A percentile compares a stretch with the other conserved stretches of the same genome.
phyloP scores from a whole-genome alignment of 1,140 invertebrate genomes.

The Drosophila nigromelanica region DNA sequence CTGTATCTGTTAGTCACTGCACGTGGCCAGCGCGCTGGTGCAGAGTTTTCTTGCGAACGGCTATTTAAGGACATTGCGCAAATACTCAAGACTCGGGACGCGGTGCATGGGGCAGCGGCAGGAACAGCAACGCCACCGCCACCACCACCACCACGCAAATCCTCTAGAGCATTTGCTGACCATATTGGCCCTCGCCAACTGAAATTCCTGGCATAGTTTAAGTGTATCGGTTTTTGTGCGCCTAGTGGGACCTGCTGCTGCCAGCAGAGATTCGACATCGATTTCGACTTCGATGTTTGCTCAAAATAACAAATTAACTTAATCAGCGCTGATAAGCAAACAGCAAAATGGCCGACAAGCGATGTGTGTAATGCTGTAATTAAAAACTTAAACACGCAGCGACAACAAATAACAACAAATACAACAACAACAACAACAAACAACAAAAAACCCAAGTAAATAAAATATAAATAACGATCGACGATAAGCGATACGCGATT shows the following conservation, averaged over 20 bases:
- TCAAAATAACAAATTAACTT: conserved; percentile 70
- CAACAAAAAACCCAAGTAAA: neutral
- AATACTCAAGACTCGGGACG: conserved; percentile 51
- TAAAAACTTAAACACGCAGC: conserved; percentile 68
- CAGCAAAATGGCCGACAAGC: conserved; percentile 38
- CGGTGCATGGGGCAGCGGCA: neutral
- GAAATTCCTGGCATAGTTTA: conserved; percentile 78
- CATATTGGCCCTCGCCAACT: conserved; percentile 67
- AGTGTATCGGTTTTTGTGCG: conserved; percentile 74
- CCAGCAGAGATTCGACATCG: conserved; percentile 4
- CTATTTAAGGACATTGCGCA: conserved; percentile 79
- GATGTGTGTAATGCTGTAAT: conserved; percentile 30
- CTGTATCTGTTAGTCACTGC: conserved; percentile 80
- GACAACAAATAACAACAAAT: neutral
- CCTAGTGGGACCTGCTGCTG: conserved; percentile 24
- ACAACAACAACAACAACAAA: neutral
- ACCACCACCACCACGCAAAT: conserved; percentile 67
- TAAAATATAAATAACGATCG: neutral
- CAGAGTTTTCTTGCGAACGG: conserved; percentile 74
- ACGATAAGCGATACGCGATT: conserved; percentile 4
- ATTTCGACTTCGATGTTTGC: conserved; percentile 9
- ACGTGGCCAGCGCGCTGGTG: conserved; percentile 62
- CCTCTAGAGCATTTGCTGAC: conserved; percentile 79
- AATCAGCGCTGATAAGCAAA: conserved; percentile 73
- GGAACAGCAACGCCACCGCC: conserved; percentile 2